These are phyloP conservation scores for Epizoanthus illoricatus DNA, from an alignment of 92 coral and sea anemone species.

Conservation along the genomic window DNA sequence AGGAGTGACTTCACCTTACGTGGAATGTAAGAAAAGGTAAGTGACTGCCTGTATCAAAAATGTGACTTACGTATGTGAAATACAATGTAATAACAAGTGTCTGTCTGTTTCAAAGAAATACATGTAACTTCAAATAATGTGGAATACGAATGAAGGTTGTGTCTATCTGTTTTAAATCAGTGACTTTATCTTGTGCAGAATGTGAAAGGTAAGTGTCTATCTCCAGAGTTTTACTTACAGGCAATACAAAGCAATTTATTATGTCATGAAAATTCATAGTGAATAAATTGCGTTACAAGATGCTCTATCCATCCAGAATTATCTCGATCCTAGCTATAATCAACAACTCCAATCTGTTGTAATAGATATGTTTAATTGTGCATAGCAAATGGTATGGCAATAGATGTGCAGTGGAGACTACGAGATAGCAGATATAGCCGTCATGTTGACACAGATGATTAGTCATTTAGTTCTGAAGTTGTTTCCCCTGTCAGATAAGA, in stretches of 20 bases:
- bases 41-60: no score
- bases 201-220: no score
- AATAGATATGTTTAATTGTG: slow-evolving; percentile 2
- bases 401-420: slow-evolving; percentile 10
- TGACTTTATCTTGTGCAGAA: no score
- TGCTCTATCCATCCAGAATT: no score
- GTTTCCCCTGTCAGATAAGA: neutral
- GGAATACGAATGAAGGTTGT: no score
- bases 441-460: slow-evolving; percentile 10
- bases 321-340: slow-evolving; percentile 3
- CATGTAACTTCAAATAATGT: no score
- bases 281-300: neutral
- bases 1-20: no score
- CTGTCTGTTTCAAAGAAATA: no score
- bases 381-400: neutral
- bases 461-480: neutral
- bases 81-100: no score
- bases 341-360: slow-evolving; percentile 36
- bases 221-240: neutral
- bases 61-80: no score
- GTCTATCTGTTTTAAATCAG: no score
- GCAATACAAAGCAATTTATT: neutral
- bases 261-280: neutral
- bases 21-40: no score
- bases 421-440: slow-evolving; percentile 12